Conservation (phyloP, 1,140 invertebrate species). For the Drosophila takahashii region DNA sequence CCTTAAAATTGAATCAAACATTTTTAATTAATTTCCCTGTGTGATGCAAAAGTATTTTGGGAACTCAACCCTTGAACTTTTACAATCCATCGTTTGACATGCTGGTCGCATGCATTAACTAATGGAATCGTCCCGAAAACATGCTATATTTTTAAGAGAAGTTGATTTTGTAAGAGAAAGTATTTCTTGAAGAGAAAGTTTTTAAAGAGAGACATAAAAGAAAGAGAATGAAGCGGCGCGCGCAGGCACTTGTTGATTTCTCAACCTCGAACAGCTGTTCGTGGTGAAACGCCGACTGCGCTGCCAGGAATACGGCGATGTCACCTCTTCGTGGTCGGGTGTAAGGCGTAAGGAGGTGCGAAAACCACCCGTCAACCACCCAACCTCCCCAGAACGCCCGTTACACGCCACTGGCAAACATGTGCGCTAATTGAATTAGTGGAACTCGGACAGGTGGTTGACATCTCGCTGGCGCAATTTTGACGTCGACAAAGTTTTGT, state of each 20-base stretch:
- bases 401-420: constrained; percentile 44
- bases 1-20: background rate
- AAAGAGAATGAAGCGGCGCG: constrained; percentile 40
- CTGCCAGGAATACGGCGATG: constrained; percentile 23
- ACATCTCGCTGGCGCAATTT: constrained; percentile 42
- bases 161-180: background rate
- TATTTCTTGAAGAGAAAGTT: background rate
- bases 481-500: constrained; percentile 9
- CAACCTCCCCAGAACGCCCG: constrained; percentile 1
- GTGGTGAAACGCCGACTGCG: constrained; percentile 36
- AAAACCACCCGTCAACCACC: constrained; percentile 11
- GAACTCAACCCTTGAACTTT: background rate
- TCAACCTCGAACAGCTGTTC: constrained; percentile 52
- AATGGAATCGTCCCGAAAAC: constrained; percentile 20
- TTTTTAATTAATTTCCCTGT: too few species aligned
- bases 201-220: constrained; percentile 1
- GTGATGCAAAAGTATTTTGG: background rate
- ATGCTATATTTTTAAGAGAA: constrained; percentile 30
- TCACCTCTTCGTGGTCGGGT: constrained; percentile 9
- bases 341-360: constrained; percentile 2
- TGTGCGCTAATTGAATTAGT: constrained; percentile 77
- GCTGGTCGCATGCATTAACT: constrained; percentile 18
- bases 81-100: background rate
- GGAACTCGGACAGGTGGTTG: constrained; percentile 76
- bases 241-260: constrained; percentile 78